These are phyloP conservation scores for Mya arenaria DNA, from an alignment of 1,140 invertebrate species.

Conservation along the genomic window DNA sequence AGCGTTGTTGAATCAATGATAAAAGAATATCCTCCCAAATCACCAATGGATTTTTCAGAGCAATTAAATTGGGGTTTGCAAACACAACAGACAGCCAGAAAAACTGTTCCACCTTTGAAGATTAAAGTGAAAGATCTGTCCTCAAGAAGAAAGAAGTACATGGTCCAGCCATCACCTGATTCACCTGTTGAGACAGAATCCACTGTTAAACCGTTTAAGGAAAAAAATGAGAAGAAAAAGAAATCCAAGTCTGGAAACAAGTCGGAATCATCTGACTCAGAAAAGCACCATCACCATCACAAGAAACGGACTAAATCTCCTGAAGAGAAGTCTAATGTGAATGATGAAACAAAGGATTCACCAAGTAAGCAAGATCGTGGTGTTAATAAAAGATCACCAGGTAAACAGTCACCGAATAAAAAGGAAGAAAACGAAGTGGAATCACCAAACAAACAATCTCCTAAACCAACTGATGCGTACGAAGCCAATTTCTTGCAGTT, in stretches of 20 bases:
- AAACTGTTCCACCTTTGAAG: slow-evolving; percentile 67
- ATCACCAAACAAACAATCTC: neutral
- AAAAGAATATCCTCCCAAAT: no score
- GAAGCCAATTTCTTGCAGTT: slow-evolving; percentile 49
- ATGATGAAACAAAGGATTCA: neutral
- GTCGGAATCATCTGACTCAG: slow-evolving; percentile 52
- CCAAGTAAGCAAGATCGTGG: no score
- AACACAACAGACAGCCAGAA: slow-evolving; percentile 47
- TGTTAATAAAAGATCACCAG: no score
- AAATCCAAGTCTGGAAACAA: slow-evolving; percentile 41
- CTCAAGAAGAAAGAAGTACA: slow-evolving; percentile 45
- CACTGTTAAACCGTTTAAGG: slow-evolving; percentile 3
- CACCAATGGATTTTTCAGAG: no score
- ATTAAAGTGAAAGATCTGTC: slow-evolving; percentile 58
- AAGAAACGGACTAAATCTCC: slow-evolving; percentile 29
- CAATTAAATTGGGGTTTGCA: no score
- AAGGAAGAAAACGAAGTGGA: neutral
- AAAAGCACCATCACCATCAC: slow-evolving; percentile 37
- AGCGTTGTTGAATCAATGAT: no score
- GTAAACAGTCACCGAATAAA: neutral
- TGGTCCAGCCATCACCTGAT: slow-evolving; percentile 50
- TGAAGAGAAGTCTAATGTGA: neutral
- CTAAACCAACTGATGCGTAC: slow-evolving; percentile 46
- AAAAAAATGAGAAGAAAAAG: slow-evolving; percentile 24
- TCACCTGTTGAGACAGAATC: neutral